These are phyloP conservation scores for Siphlonurus alternatus DNA, from an alignment of 2,888 invertebrate genomes.

Conservation along the genomic window DNA sequence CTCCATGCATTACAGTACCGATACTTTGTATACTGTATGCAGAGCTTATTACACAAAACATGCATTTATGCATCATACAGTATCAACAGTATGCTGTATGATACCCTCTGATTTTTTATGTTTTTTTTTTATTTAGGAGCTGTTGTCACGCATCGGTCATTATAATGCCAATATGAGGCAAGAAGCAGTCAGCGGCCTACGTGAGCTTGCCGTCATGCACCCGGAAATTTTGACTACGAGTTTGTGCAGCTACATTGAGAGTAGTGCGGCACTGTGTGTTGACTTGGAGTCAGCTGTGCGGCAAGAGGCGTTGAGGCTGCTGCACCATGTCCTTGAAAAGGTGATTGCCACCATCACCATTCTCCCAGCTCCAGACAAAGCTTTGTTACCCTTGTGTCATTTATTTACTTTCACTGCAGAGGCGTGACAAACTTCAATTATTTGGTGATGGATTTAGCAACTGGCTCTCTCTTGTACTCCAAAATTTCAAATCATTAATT, in stretches of 20 bases:
- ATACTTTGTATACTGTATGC: too few relatives aligned
- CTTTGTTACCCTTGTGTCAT: constrained; percentile 21
- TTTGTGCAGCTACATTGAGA: constrained; percentile 49
- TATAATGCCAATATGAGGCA: constrained; percentile 51
- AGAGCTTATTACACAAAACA: too few relatives aligned
- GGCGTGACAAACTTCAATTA: constrained; percentile 1
- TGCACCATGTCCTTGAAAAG: constrained; percentile 22
- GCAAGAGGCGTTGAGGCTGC: constrained; percentile 30
- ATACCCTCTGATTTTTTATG: not conserved
- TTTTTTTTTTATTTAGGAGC: constrained; percentile 32
- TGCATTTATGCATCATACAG: too few relatives aligned
- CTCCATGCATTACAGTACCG: too few relatives aligned
- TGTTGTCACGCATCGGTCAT: constrained; percentile 52
- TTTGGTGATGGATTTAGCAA: too few relatives aligned
- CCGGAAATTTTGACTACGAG: constrained; percentile 35
- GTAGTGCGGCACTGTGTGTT: constrained; percentile 46
- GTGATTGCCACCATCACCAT: constrained; percentile 19
- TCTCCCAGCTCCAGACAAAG: constrained; percentile 37
- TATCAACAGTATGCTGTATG: constrained; percentile 6
- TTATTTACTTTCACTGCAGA: not conserved
- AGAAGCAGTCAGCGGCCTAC: constrained; percentile 36
- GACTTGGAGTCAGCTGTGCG: constrained; percentile 47
- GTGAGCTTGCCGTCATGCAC: constrained; percentile 32
- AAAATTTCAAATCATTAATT: too few relatives aligned
- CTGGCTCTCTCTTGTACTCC: too few relatives aligned